Evolutionary conservation across 2,888 invertebrate species (phyloP).

Genomic region (Rhingia campestris): DNA sequence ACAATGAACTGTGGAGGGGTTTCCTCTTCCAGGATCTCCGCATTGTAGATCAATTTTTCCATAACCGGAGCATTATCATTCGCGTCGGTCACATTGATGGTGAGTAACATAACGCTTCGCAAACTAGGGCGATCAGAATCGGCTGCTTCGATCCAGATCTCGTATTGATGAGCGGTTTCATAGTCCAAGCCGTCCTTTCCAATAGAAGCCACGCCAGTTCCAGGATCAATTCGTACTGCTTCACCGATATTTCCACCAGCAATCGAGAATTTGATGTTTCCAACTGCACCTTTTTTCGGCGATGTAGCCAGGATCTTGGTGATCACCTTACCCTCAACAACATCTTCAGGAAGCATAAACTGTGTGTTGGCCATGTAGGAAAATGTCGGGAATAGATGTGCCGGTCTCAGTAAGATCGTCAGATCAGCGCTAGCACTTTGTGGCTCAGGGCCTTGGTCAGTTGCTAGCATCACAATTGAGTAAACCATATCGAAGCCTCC

Average conservation of each 20-base stretch:
- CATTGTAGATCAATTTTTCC: conserved; percentile 91
- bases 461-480: conserved; percentile 90
- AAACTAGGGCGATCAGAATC: conserved; percentile 92
- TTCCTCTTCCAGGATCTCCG: conserved; percentile 93
- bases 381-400: conserved; percentile 91
- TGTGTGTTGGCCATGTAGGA: conserved; percentile 87
- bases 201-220: conserved; percentile 91
- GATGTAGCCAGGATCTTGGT: conserved; percentile 91
- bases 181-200: conserved; percentile 92
- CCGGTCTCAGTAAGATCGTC: conserved; percentile 89
- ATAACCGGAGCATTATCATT: conserved; percentile 96
- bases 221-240: conserved; percentile 90
- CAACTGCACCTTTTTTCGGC: conserved; percentile 89
- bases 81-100: conserved; percentile 94
- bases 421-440: conserved; percentile 90
- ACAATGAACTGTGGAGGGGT: conserved; percentile 90
- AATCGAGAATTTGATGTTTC: conserved; percentile 90
- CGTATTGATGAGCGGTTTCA: conserved; percentile 91
- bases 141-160: conserved; percentile 95
- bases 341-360: conserved; percentile 91
- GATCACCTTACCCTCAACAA: conserved; percentile 89
- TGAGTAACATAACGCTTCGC: conserved; percentile 90
- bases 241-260: conserved; percentile 97
- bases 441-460: conserved; percentile 89
- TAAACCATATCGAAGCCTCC: conserved; percentile 85